These are phyloP conservation scores for Trachemys scripta DNA, from an alignment of 2,113 vertebrate species.

Conservation along the genomic window DNA sequence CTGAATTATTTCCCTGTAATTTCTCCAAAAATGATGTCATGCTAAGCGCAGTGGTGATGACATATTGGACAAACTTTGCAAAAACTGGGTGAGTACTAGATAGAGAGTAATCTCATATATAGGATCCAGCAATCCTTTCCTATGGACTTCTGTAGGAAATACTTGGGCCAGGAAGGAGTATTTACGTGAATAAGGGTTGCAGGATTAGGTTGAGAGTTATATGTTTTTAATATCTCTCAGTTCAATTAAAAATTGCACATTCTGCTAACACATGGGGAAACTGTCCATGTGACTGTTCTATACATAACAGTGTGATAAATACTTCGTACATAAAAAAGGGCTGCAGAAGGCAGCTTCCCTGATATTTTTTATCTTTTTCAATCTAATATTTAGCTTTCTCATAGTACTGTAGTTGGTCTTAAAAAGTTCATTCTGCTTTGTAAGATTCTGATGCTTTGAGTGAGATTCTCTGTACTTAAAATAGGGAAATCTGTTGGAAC, in stretches of 20 bases:
- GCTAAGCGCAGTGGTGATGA: conserved; percentile 99
- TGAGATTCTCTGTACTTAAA: not conserved
- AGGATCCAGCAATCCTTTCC: not conserved
- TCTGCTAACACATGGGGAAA: not conserved
- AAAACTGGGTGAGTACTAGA: conserved; percentile 92
- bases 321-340: not conserved
- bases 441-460: not conserved
- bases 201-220: not conserved
- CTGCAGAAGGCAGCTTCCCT: not conserved
- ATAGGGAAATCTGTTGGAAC: not conserved
- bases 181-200: not conserved
- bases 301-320: not conserved
- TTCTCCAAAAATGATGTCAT: conserved; percentile 99
- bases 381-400: not conserved
- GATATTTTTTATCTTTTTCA: not conserved
- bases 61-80: conserved; percentile 99
- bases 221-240: not conserved
- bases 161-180: not conserved
- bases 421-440: not conserved
- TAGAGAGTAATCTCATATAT: not conserved
- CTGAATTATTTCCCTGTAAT: conserved; percentile 98
- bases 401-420: not conserved
- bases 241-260: not conserved
- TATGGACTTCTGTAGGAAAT: not conserved
- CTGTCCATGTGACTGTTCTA: not conserved